Percentiles rank a stretch among this genome's conserved stretches.
phyloP scores from a whole-genome alignment of 2,888 invertebrate species.

The Azorinus chamasolen region DNA sequence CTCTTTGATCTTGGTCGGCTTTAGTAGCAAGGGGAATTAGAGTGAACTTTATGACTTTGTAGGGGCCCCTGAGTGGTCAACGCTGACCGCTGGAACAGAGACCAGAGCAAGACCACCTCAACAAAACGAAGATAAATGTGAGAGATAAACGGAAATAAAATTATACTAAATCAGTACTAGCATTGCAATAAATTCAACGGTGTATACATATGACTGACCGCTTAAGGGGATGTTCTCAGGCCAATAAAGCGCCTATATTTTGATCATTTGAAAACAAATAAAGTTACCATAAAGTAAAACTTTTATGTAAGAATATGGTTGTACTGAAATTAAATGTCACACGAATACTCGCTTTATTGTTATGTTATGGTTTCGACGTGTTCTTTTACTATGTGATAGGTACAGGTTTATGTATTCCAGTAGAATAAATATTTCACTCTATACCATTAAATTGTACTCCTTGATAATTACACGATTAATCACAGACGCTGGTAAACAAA shows the following conservation, averaged over 20 bases:
- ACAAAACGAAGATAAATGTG: constrained; percentile 55
- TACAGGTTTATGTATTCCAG: constrained; percentile 49
- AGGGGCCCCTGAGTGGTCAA: constrained; percentile 18
- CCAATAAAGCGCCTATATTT: constrained; percentile 66
- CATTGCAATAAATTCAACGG: constrained; percentile 41
- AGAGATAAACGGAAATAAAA: constrained; percentile 64
- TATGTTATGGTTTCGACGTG: constrained; percentile 47
- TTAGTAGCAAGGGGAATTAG: constrained; percentile 17
- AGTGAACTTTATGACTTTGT: constrained; percentile 39
- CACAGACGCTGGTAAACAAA: too few species aligned
- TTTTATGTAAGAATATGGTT: constrained; percentile 47
- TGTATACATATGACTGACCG: constrained; percentile 18
- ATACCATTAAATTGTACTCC: constrained; percentile 47
- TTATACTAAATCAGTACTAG: constrained; percentile 64
- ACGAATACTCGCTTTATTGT: constrained; percentile 52
- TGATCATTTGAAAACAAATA: constrained; percentile 63
- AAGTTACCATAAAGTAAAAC: constrained; percentile 56
- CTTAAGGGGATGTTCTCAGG: constrained; percentile 30
- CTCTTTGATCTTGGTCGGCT: constrained; percentile 55
- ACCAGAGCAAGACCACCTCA: constrained; percentile 51
- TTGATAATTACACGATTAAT: too few species aligned
- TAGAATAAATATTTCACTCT: constrained; percentile 55
- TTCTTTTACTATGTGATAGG: constrained; percentile 41
- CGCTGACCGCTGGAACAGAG: background rate
- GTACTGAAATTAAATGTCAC: constrained; percentile 59